Evolutionary conservation across 2,113 vertebrate species (phyloP), one percentile per base, ranked within the genome.

Genomic region (Noturus placidus): DNA sequence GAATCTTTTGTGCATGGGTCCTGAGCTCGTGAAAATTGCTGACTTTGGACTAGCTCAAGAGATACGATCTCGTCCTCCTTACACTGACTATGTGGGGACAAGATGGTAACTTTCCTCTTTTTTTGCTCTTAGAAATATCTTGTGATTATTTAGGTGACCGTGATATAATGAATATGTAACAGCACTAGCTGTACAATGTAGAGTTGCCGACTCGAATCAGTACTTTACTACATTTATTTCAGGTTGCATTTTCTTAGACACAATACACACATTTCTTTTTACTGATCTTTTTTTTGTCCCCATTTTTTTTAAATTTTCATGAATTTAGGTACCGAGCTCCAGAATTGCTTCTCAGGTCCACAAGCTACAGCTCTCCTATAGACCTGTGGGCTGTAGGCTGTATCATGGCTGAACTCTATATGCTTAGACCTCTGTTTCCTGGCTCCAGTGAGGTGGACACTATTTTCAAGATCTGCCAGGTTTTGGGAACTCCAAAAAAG

Each of bases 381-480:
- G 98, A 99, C 54, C 90, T 99, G 81, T 99, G 98, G 98, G 98
- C 98, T 11, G 95, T 99, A 61, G 98, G 98, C 87, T 99, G 98
- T 90, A 99, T 99, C 86, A 99, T 99, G 97, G 98, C 98, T 6
- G 98, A 99, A 81, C 93, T 99, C 0, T 99, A 99, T 87, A 99
- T 97, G 0, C 93, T 99, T 57, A 95, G 98, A 74, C 98, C 98
- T 1, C 98, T 99, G 86, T 99, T 99, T 89, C 98, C 98, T 10
- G 98, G 98, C 33, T 98, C 97, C 88, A 99, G 98, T 74, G 98
- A 99, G 90, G 97, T 99, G 67, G 98, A 99, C 89, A 97, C 99
- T 93, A 99, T 99, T 92, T 99, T 99, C 92, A 99, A 99, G 94
- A 99, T 99, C 91, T 99, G 98, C 94, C 98, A 99, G 95, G 98